Evolutionary conservation across 2,113 vertebrate species (phyloP).

Genomic region (Pimephales promelas): DNA sequence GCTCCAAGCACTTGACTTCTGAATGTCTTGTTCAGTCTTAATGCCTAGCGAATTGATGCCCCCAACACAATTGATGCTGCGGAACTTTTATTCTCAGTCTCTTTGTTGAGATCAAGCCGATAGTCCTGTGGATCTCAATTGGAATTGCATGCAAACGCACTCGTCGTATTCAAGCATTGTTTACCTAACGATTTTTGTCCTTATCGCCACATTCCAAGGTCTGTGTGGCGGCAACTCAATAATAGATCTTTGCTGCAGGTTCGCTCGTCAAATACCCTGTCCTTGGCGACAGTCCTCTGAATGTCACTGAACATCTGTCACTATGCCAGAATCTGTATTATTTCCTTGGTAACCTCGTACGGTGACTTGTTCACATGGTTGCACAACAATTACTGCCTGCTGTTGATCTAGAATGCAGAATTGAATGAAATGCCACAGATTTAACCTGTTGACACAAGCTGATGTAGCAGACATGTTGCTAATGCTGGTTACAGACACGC

Average conservation of each 20-base stretch:
- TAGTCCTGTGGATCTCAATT: neutral
- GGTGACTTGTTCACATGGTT: conserved; percentile 42
- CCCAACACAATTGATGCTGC: neutral
- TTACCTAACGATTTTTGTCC: conserved; percentile 48
- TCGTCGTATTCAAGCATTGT: conserved; percentile 36
- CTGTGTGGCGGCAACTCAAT: conserved; percentile 40
- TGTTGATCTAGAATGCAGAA: conserved; percentile 43
- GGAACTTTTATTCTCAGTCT: neutral
- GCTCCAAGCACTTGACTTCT: neutral
- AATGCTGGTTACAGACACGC: conserved; percentile 1
- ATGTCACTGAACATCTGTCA: conserved; percentile 55
- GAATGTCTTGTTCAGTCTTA: neutral
- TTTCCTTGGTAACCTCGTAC: conserved; percentile 51
- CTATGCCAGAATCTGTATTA: conserved; percentile 41
- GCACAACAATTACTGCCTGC: conserved; percentile 47
- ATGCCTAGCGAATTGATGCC: neutral
- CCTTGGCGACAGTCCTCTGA: conserved; percentile 50
- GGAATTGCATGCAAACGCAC: neutral
- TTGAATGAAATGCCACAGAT: conserved; percentile 46
- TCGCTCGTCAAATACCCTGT: conserved; percentile 36
- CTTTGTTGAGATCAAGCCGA: neutral
- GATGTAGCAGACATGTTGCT: conserved; percentile 11
- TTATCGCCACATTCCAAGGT: conserved; percentile 54
- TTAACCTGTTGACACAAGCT: conserved; percentile 29
- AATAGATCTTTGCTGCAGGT: conserved; percentile 38